These are phyloP conservation scores for Lasioglossum pauxillum DNA, from an alignment of 2,888 invertebrate species.

Conservation along the genomic window DNA sequence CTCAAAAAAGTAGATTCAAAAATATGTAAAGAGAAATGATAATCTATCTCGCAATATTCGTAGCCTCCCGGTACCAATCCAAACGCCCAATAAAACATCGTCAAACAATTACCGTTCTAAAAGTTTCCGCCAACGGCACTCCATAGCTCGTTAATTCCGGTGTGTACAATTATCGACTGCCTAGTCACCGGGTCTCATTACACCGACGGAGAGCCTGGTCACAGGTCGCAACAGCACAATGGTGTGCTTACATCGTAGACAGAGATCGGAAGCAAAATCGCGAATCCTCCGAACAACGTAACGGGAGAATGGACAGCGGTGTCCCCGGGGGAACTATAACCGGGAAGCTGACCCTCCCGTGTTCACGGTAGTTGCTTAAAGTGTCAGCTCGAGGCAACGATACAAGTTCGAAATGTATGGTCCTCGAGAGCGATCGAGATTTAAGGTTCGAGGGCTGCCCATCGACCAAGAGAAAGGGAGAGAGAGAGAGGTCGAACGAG, in stretches of 20 bases:
- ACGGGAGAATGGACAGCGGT: conserved; percentile 35
- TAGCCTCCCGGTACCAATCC: background rate
- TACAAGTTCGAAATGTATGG: conserved; percentile 55
- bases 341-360: conserved; percentile 42
- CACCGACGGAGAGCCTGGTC: background rate
- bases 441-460: conserved; percentile 54
- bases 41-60: background rate
- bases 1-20: background rate
- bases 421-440: conserved; percentile 58
- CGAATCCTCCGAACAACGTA: conserved; percentile 15
- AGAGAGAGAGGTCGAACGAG: background rate
- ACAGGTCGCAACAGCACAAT: background rate
- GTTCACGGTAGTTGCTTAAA: conserved; percentile 58
- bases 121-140: background rate
- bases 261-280: conserved; percentile 32
- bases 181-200: conserved; percentile 16
- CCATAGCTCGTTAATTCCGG: conserved; percentile 2
- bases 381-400: conserved; percentile 53
- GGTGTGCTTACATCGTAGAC: background rate
- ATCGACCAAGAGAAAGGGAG: background rate
- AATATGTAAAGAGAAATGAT: background rate
- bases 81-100: background rate
- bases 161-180: conserved; percentile 7
- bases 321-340: conserved; percentile 44
- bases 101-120: background rate